Percentiles rank a stretch among this genome's conserved stretches.
These are phyloP conservation scores for Perizoma flavofasciatum DNA, from an alignment of 2,888 invertebrate genomes.

Conservation along the genomic window DNA sequence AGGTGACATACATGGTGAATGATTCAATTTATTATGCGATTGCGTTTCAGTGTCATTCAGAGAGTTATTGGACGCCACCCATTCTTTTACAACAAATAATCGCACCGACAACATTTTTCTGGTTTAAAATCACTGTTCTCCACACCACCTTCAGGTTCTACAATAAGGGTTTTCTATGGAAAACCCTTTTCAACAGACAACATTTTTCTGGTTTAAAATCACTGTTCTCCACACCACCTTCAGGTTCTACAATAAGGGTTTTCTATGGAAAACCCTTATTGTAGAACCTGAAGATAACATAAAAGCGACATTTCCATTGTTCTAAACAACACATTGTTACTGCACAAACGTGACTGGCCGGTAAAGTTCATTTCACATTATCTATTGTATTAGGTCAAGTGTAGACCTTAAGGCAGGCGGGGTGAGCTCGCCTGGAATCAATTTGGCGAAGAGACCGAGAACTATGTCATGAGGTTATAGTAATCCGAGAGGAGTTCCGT, in stretches of 20 bases:
- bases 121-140: too few species aligned
- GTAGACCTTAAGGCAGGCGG: slow-evolving; percentile 47
- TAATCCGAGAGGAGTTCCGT: slow-evolving; percentile 67
- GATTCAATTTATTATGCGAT: too few species aligned
- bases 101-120: too few species aligned
- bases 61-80: too few species aligned
- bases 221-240: neutral
- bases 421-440: slow-evolving; percentile 63
- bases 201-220: too few species aligned
- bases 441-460: slow-evolving; percentile 66
- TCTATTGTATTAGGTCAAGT: slow-evolving; percentile 35
- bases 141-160: slow-evolving; percentile 12
- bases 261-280: slow-evolving; percentile 8
- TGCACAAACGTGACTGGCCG: slow-evolving; percentile 44
- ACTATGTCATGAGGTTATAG: slow-evolving; percentile 78
- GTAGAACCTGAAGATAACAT: slow-evolving; percentile 20
- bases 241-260: slow-evolving; percentile 14
- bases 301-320: slow-evolving; percentile 31
- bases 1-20: too few species aligned
- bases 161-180: slow-evolving; percentile 9
- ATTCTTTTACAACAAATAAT: too few species aligned
- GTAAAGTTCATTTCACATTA: slow-evolving; percentile 35
- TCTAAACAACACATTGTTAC: slow-evolving; percentile 32
- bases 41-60: too few species aligned
- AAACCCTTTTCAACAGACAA: slow-evolving; percentile 1